phyloP scores from a whole-genome alignment of 1,140 invertebrate species.

The Drosophila sp. region DNA sequence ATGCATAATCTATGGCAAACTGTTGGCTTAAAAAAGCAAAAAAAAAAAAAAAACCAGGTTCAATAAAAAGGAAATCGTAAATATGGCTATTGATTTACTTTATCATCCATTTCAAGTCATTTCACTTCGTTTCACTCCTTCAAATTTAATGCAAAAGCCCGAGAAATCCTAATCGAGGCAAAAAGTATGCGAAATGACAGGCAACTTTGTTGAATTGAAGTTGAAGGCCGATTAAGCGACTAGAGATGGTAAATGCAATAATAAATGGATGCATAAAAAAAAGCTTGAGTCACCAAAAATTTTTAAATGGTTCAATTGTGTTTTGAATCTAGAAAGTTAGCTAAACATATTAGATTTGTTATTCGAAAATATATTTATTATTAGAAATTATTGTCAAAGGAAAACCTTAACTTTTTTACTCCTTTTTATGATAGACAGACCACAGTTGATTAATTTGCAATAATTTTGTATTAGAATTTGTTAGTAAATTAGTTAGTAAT shows the following conservation, averaged over 20 bases:
- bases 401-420: no score
- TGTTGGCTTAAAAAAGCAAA: conserved; percentile 18
- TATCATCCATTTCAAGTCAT: conserved; percentile 70
- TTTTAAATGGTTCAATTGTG: no score
- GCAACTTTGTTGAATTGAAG: conserved; percentile 10
- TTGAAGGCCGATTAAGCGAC: background rate
- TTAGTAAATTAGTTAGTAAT: no score
- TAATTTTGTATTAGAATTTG: no score
- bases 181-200: conserved; percentile 43
- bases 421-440: no score
- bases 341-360: no score
- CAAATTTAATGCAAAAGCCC: conserved; percentile 37
- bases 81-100: conserved; percentile 63
- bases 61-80: conserved; percentile 33
- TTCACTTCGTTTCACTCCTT: conserved; percentile 69
- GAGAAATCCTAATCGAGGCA: conserved; percentile 36
- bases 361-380: no score
- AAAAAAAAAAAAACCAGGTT: conserved; percentile 35
- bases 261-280: background rate
- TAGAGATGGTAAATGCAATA: background rate
- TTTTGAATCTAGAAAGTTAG: no score
- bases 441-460: no score
- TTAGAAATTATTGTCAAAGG: no score
- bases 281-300: background rate
- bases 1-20: background rate